Percentiles rank a stretch among this genome's conserved stretches.
phyloP scores from a whole-genome alignment of 1,140 invertebrate species.

The Diploscapter pachys region DNA sequence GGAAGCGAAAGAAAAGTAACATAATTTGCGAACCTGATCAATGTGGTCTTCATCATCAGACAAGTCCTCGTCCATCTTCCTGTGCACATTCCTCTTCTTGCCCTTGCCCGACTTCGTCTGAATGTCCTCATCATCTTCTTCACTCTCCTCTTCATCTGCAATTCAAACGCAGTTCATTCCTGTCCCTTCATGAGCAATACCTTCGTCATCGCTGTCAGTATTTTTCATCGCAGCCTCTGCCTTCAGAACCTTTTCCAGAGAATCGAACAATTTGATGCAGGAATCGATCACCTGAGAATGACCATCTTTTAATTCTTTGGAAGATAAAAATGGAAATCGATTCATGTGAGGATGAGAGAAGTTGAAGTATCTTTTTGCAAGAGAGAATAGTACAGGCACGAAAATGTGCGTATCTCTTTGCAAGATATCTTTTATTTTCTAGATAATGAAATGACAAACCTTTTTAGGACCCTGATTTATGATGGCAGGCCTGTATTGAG shows the following conservation, averaged over 20 bases:
- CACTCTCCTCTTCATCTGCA: constrained; percentile 17
- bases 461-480: constrained; percentile 38
- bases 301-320: too few species aligned
- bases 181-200: not conserved
- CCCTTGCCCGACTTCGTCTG: too few species aligned
- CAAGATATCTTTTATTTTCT: too few species aligned
- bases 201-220: constrained; percentile 28
- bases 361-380: too few species aligned
- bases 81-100: constrained; percentile 13
- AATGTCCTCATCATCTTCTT: constrained; percentile 42
- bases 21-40: constrained; percentile 36
- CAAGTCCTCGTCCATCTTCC: constrained; percentile 46
- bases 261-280: constrained; percentile 44
- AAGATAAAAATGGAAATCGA: too few species aligned
- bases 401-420: too few species aligned
- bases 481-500: constrained; percentile 40
- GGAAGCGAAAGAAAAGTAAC: too few species aligned
- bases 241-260: constrained; percentile 45
- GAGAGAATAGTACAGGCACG: too few species aligned
- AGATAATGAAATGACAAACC: not conserved
- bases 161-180: not conserved
- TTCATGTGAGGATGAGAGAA: too few species aligned
- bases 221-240: constrained; percentile 38
- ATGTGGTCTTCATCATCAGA: constrained; percentile 52
- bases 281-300: constrained; percentile 26